These are phyloP conservation scores for Potamilus streckersoni DNA, from an alignment of 1,140 invertebrate species.

Conservation along the genomic window DNA sequence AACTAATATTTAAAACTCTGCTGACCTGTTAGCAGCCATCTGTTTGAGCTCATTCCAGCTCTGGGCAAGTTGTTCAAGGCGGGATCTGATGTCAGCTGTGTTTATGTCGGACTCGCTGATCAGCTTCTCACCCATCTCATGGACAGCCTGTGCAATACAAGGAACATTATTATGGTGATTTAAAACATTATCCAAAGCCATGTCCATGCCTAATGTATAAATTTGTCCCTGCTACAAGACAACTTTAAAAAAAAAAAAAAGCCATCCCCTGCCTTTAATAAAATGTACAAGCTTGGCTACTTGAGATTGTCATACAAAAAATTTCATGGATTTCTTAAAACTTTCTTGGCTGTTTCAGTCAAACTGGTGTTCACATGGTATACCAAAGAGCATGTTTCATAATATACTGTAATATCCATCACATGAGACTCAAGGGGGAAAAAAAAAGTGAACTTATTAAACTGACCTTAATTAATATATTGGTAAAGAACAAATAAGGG, in stretches of 20 bases:
- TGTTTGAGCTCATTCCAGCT: conserved; percentile 93
- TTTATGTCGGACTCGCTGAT: conserved; percentile 98
- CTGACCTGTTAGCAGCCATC: conserved; percentile 76
- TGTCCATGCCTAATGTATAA: neutral
- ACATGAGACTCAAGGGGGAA: too few species aligned
- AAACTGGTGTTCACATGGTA: too few species aligned
- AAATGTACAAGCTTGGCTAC: neutral
- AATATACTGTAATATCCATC: too few species aligned
- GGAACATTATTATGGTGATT: neutral
- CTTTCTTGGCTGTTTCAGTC: too few species aligned
- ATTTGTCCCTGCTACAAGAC: neutral
- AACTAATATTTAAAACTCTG: too few species aligned
- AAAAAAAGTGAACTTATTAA: too few species aligned
- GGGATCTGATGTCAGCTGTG: conserved; percentile 87
- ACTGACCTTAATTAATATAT: too few species aligned
- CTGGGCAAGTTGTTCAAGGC: conserved; percentile 79
- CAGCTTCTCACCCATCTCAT: conserved; percentile 95
- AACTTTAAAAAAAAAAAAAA: neutral
- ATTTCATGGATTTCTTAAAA: too few species aligned
- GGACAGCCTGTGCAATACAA: conserved; percentile 76
- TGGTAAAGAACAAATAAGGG: too few species aligned
- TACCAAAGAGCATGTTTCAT: too few species aligned
- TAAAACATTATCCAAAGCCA: neutral
- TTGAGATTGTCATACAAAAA: too few species aligned
- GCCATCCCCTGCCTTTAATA: neutral